Evolutionary conservation across 1,140 invertebrate species (phyloP).

Genomic region (Berghia stephanieae): DNA sequence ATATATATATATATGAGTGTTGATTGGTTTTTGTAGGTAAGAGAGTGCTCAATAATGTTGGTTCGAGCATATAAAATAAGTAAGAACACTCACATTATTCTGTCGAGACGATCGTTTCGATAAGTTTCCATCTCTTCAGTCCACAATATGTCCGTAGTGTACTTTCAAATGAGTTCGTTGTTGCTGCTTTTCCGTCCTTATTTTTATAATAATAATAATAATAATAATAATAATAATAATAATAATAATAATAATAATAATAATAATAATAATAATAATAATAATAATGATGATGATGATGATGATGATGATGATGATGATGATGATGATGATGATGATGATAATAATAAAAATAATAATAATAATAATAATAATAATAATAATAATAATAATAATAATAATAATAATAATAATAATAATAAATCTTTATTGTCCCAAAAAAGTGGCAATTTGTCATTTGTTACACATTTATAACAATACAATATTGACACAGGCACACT

Average conservation of each 20-base stretch:
- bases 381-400: not conserved
- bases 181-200: not conserved
- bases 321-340: slow-evolving; percentile 17
- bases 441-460: not conserved
- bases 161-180: too few species aligned
- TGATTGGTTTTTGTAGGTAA: too few species aligned
- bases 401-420: not conserved
- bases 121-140: too few species aligned
- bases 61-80: too few species aligned
- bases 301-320: not conserved
- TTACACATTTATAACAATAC: too few species aligned
- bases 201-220: not conserved
- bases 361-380: not conserved
- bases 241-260: not conserved
- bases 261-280: not conserved
- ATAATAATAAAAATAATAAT: not conserved
- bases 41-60: too few species aligned
- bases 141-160: too few species aligned
- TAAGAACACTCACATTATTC: too few species aligned
- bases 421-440: not conserved
- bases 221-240: not conserved
- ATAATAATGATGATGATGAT: not conserved
- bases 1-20: too few species aligned
- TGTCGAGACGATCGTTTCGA: too few species aligned
- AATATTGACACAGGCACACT: too few species aligned